Evolutionary conservation across 2,113 vertebrate species (phyloP).

Genomic region (Onychostoma macrolepis): DNA sequence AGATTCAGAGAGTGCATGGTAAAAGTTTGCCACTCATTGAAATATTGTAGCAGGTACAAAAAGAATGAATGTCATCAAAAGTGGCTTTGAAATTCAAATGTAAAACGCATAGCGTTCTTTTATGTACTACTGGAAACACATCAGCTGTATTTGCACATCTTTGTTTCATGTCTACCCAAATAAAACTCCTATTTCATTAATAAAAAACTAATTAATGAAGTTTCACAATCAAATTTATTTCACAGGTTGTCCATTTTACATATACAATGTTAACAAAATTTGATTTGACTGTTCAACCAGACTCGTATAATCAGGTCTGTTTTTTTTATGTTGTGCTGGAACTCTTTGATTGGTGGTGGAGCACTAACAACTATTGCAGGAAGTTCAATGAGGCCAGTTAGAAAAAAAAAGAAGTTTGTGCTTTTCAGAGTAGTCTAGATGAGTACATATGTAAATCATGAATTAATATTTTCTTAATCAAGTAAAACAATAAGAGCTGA

Average conservation of each 20-base stretch:
- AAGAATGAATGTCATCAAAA: constrained; percentile 60
- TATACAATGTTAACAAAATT: background rate
- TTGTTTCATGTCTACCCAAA: constrained; percentile 73
- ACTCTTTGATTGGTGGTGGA: background rate
- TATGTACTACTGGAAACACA: constrained; percentile 65
- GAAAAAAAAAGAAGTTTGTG: constrained; percentile 4
- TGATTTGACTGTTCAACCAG: constrained; percentile 26
- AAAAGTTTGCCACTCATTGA: constrained; percentile 56
- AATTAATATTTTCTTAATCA: background rate
- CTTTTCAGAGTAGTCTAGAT: constrained; percentile 1
- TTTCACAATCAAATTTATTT: constrained; percentile 28
- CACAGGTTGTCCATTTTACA: constrained; percentile 26
- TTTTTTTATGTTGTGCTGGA: constrained; percentile 10
- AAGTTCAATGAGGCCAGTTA: constrained; percentile 33
- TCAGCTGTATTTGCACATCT: constrained; percentile 63
- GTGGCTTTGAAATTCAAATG: constrained; percentile 70
- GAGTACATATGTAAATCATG: background rate
- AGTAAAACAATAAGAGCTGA: background rate
- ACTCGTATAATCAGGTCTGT: constrained; percentile 42
- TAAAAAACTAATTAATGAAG: constrained; percentile 34
- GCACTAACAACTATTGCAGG: background rate
- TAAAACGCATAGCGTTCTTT: constrained; percentile 63
- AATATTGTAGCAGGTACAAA: constrained; percentile 61
- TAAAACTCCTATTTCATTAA: constrained; percentile 57
- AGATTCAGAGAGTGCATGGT: constrained; percentile 23